Evolutionary conservation across 2,888 invertebrate species (phyloP), one percentile per base, ranked within the genome.

Genomic region (Urechis unicinctus): DNA sequence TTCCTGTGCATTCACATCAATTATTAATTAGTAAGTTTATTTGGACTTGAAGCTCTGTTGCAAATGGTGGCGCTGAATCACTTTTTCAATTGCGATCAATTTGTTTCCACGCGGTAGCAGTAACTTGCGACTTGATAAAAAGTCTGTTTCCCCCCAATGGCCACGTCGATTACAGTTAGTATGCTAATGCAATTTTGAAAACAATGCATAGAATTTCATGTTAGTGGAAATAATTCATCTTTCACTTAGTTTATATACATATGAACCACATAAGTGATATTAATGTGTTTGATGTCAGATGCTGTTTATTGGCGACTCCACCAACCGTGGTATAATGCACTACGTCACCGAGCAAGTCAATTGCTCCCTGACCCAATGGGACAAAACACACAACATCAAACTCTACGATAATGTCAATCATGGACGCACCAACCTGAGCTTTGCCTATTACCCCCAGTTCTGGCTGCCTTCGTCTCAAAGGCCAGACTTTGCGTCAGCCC

Each of bases 381-480:
- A 81, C 64, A 81, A 81, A 64, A 80, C 80, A 0, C 81, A 81
- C 62, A 72, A 75, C 58, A 66, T 79, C 6, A 70, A 74, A 43
- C 67, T 75, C 3, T 80, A 80, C 63, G 63, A 62, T 1, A 70
- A 72, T 55, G 63, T 80, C 36, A 80, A 80, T 63, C 52, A 66
- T 6, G 74, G 72, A 9, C 61, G 61, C 29, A 80, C 80, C 0
- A 61, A 68, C 3, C 69, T 80, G 59, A 72, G 74, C 50, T 81
- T 81, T 62, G 77, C 79, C 13, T 81, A 81, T 64, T 81, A 80
- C 64, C 81, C 81, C 1, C 79, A 80, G 65, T 81, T 81, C 70
- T 81, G 81, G 81, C 67, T 80, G 31, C 75, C 77, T 0, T 56
- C 69, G 49, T 67, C 71, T 41, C 71, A 78, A 52, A 64, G 80